Base-by-base conservation (phyloP, 2,888 invertebrate genomes). In the Andrena haemorrhoa region DNA sequence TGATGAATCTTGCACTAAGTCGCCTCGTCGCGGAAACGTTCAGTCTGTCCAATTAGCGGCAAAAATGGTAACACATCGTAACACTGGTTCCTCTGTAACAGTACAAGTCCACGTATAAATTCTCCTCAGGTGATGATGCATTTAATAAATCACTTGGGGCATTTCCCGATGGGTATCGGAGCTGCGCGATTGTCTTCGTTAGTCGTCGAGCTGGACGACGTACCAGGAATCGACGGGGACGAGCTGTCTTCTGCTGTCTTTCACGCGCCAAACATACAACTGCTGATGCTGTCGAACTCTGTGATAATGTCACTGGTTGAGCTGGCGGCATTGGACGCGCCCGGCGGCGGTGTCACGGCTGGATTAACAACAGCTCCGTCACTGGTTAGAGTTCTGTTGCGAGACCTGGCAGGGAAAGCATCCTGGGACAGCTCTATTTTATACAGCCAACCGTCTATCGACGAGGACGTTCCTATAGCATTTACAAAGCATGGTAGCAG, bases 381-480 rank as follows among this genome's bases (percentile, higher is more conserved):
- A 20, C 90, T 93, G 79, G 98, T 98, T 74, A 95, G 99, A 49
- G 96, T 99, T 29, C 94, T 99, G 16, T 94, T 99, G 80, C 95
- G 99, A 8, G 98, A 99, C 94, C 95, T 98, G 74, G 97, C 98
- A 41, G 99, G 99, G 66, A 99, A 99, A 94, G 97, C 98, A 68
- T 98, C 98, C 90, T 99, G 99, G 99, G 99, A 99, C 94, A 98
- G 98, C 53, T 97, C 98, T 0, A 97, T 98, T 79, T 95, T 99
- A 0, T 98, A 98, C 94, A 96, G 97, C 92, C 96, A 97, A 89
- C 97, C 97, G 0, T 90, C 82, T 10, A 56, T 77, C 3, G 92
- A 92, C 41, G 90, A 91, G 1, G 90, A 92, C 53, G 31, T 86
- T 47, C 85, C 91, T 20, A 12, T 89, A 23, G 80, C 89, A 47